These are phyloP conservation scores for Thryonomys swinderianus DNA, from an alignment of 2,113 vertebrate genomes.

Conservation along the genomic window DNA sequence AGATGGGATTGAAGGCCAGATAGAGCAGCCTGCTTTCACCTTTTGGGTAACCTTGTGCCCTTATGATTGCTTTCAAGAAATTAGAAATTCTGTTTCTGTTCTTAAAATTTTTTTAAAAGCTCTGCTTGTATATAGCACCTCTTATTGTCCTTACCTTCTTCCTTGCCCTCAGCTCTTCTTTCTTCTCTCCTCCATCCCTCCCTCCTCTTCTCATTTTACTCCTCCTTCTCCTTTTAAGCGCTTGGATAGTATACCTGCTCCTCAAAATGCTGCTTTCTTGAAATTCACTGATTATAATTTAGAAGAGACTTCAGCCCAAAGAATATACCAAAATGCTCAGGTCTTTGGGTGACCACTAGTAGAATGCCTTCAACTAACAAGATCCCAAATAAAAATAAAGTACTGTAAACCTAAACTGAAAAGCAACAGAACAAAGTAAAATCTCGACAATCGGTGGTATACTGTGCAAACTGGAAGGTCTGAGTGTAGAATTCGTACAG, in stretches of 20 bases:
- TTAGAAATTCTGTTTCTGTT: too few species aligned
- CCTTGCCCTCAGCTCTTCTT: neutral
- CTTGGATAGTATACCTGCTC: neutral
- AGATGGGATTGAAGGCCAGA: neutral
- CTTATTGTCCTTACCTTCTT: neutral
- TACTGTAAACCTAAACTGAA: neutral
- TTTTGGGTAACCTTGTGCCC: neutral
- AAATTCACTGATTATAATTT: neutral
- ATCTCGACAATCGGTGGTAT: neutral
- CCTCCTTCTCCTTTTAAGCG: neutral
- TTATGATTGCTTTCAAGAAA: neutral
- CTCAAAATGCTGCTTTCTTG: neutral
- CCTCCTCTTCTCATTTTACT: neutral
- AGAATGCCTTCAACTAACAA: neutral
- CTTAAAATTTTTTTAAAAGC: too few species aligned
- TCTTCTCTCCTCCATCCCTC: neutral
- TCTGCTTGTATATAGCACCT: too few species aligned
- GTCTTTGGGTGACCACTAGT: neutral
- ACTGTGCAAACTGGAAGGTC: neutral
- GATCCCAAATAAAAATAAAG: constrained; percentile 24
- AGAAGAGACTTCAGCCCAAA: neutral
- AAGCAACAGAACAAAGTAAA: constrained; percentile 20
- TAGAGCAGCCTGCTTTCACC: neutral
- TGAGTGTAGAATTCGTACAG: neutral
- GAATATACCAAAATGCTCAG: neutral